A percentile compares a stretch with the other conserved stretches of the same genome.
These are phyloP conservation scores for Periphyllus acericola DNA, from an alignment of 2,888 invertebrate genomes.

Conservation along the genomic window DNA sequence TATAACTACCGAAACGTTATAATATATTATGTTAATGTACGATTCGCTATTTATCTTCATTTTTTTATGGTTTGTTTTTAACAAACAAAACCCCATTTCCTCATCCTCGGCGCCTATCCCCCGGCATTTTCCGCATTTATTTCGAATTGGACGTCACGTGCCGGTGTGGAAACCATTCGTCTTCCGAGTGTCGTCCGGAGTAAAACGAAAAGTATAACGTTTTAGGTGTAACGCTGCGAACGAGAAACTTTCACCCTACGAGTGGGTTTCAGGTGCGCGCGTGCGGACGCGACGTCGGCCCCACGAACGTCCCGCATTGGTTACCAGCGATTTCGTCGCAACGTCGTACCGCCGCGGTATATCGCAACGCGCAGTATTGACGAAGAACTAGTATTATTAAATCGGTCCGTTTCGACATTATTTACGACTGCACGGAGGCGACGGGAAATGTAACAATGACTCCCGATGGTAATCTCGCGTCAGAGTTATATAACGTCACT, in stretches of 20 bases:
- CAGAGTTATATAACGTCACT: not conserved
- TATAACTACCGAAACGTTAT: not conserved
- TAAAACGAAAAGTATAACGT: not conserved
- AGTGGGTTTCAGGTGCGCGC: too few relatives aligned
- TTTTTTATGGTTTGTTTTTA: not conserved
- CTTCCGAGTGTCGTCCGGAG: not conserved
- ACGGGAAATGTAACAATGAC: not conserved
- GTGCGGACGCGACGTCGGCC: too few relatives aligned
- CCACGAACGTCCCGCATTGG: too few relatives aligned
- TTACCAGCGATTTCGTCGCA: too few relatives aligned
- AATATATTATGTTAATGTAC: not conserved
- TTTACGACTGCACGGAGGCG: not conserved
- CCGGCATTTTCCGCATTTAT: slow-evolving; percentile 1
- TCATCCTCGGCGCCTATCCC: too few relatives aligned
- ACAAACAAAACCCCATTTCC: not conserved
- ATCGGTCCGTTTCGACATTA: not conserved
- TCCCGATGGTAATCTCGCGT: slow-evolving; percentile 3
- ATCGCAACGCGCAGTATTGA: not conserved
- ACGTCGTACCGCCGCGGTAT: not conserved
- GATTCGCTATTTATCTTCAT: not conserved
- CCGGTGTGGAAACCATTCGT: slow-evolving; percentile 7
- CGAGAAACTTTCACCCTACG: not conserved
- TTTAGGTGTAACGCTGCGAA: not conserved
- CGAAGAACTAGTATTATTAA: not conserved
- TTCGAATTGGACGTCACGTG: slow-evolving; percentile 9